Percentiles rank a stretch among this genome's conserved stretches.
Conservation (phyloP, 2,797 vertebrate genomes). For the Threskiornis aethiopicus region DNA sequence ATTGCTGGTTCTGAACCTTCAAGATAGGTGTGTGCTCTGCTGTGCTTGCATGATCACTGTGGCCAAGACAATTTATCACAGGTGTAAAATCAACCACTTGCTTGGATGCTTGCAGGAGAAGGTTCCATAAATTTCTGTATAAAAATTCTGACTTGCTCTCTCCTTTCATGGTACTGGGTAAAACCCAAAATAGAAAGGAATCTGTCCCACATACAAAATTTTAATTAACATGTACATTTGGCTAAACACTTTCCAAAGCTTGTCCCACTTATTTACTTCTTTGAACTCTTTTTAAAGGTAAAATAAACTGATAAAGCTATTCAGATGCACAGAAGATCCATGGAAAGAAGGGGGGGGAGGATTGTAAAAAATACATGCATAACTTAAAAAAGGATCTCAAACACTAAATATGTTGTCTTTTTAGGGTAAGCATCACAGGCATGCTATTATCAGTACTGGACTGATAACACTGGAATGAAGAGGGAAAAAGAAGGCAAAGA, state of each 20-base stretch:
- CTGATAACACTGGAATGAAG: constrained; percentile 22
- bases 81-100: background rate
- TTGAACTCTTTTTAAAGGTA: background rate
- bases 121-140: background rate
- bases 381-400: constrained; percentile 2
- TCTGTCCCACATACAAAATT: background rate
- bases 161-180: background rate
- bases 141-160: background rate
- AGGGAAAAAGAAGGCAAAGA: background rate
- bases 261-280: background rate
- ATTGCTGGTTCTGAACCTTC: background rate
- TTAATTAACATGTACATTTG: background rate
- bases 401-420: background rate
- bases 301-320: background rate
- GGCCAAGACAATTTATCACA: background rate
- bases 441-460: constrained; percentile 46
- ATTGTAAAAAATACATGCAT: constrained; percentile 23
- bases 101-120: background rate
- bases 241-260: background rate
- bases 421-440: background rate
- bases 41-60: background rate
- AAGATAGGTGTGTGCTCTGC: background rate
- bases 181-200: background rate
- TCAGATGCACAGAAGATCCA: constrained; percentile 50
- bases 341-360: background rate